Evolutionary conservation across 2,888 invertebrate genomes (phyloP), one percentile per base, ranked within the genome.

Genomic region (Druceiella hillmani): DNA sequence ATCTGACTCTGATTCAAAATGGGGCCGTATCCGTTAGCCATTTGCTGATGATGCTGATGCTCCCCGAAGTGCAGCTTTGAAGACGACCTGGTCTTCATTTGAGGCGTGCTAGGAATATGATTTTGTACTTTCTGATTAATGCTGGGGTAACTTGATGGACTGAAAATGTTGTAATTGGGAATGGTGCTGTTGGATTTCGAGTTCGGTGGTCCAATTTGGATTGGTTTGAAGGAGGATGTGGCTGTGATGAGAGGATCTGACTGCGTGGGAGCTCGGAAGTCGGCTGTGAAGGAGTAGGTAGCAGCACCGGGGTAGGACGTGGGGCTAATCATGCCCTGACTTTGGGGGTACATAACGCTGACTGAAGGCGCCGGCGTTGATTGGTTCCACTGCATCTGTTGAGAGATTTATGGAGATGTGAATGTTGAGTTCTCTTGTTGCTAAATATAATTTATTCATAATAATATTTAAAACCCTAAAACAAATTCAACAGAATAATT

Each of bases 231-330:
- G 6, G 75, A 69, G 1, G 71, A 70, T 0, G 67, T 59, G 2
- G 75, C 70, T 1, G 74, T 69, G 26, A 77, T 67, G 9, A 76
- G 55, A 0, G 77, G 74, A 12, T 73, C 69, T 5, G 77, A 74
- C 51, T 76, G 75, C 54, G 59, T 67, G 0, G 81, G 80, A 0
- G 85, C 67, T 22, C 87, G 66, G 58, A 87, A 85, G 60, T 88
- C 87, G 0, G 88, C 87, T 2, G 87, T 87, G 60, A 88, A 87
- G 28, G 87, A 87, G 54, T 87, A 88, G 0, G 87, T 87, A 17
- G 86, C 79, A 27, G 83, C 81, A 25, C 72, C 67, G 0, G 78
- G 74, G 54, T 84, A 83, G 33, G 75, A 61, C 14, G 76, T 71
- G 1, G 84, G 82, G 53, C 79, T 82, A 36, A 84, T 65, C 24